Evolutionary conservation across 2,888 invertebrate genomes (phyloP).

Genomic region (Sinhomidia bicolor): DNA sequence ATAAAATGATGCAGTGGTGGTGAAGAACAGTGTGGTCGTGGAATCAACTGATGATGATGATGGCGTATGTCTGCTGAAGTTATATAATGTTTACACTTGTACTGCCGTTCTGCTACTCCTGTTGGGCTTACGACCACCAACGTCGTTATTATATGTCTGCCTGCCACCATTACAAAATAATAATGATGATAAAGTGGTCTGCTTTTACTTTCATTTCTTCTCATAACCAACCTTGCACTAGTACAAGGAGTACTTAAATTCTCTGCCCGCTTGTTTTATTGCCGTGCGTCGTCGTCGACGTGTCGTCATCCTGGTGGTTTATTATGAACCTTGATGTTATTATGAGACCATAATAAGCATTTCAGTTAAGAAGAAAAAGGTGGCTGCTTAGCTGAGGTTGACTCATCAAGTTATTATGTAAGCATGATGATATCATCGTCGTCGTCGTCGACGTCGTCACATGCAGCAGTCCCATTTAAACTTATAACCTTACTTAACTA

Average conservation of each 20-base stretch:
- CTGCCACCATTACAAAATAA: slow-evolving; percentile 44
- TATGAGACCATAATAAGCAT: slow-evolving; percentile 15
- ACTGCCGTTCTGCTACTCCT: neutral
- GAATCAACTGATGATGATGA: no score
- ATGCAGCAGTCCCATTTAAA: neutral
- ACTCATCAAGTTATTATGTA: slow-evolving; percentile 27
- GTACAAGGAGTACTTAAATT: neutral
- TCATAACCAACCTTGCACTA: slow-evolving; percentile 16
- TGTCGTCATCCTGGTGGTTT: slow-evolving; percentile 22
- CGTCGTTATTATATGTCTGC: slow-evolving; percentile 17
- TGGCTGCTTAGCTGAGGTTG: neutral
- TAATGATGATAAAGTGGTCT: slow-evolving; percentile 55
- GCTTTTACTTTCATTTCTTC: slow-evolving; percentile 34
- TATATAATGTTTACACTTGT: neutral
- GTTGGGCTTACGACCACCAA: slow-evolving; percentile 32
- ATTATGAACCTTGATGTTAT: slow-evolving; percentile 41
- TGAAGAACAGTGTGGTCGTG: neutral
- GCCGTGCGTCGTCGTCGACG: neutral
- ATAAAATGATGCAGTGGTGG: neutral
- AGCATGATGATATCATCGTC: neutral
- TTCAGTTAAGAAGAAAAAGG: neutral
- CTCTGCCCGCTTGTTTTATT: no score
- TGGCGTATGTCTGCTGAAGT: no score
- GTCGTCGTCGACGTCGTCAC: no score
- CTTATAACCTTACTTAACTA: no score